These are phyloP conservation scores for Macaca nemestrina DNA, from an alignment of 2,113 vertebrate genomes.

Conservation along the genomic window DNA sequence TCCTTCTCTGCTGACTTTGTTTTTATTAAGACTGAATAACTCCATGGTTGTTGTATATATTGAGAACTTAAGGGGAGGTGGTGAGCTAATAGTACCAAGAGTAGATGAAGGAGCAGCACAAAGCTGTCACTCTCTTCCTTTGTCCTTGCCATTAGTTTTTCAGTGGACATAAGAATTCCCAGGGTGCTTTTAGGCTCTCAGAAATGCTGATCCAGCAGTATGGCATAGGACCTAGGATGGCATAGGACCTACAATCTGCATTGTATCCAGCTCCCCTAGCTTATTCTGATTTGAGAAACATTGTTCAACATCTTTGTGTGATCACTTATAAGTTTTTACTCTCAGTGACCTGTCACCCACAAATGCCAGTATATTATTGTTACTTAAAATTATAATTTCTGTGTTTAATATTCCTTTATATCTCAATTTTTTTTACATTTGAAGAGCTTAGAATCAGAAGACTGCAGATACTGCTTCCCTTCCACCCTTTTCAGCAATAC, in stretches of 20 bases:
- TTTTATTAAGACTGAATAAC: background rate
- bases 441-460: conserved; percentile 7
- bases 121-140: background rate
- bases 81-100: background rate
- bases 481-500: background rate
- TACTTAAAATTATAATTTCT: background rate
- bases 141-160: background rate
- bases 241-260: background rate
- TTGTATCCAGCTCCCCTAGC: background rate
- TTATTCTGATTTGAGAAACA: conserved; percentile 29
- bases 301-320: background rate
- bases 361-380: background rate
- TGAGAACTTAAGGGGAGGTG: background rate
- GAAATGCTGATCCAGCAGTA: background rate
- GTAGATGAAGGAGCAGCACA: background rate
- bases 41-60: background rate
- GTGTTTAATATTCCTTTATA: conserved; percentile 10
- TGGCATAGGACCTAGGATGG: background rate
- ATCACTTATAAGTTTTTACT: background rate
- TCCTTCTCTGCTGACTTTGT: background rate
- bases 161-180: background rate
- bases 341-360: background rate
- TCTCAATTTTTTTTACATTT: conserved; percentile 16
- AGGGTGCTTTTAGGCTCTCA: background rate
- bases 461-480: background rate